Evolutionary conservation across 2,888 invertebrate species (phyloP).

Genomic region (Gryllus longicercus): DNA sequence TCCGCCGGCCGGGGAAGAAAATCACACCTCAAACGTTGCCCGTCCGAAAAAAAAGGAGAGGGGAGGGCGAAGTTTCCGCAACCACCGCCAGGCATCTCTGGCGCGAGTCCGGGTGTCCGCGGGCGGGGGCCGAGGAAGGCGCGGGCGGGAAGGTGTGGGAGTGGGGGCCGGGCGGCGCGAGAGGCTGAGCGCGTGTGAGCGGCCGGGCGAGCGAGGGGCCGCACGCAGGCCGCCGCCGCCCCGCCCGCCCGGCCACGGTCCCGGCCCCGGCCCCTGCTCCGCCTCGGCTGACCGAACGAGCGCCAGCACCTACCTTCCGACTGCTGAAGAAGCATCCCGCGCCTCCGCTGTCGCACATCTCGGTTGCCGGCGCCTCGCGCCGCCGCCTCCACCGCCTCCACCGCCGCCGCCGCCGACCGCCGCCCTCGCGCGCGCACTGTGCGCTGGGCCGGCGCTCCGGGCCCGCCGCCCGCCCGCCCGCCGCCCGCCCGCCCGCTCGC

Average conservation of each 20-base stretch:
- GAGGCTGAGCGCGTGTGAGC: not conserved
- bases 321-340: conserved; percentile 24
- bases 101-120: not conserved
- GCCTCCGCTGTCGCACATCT: conserved; percentile 24
- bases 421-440: not conserved
- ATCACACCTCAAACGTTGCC: no score
- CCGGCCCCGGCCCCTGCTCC: not conserved
- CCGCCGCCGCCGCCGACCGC: not conserved
- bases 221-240: not conserved
- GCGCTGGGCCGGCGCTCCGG: not conserved
- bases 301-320: not conserved
- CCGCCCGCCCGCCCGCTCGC: no score
- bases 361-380: not conserved
- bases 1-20: no score
- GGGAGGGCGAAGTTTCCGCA: not conserved
- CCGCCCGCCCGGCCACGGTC: not conserved
- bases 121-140: not conserved
- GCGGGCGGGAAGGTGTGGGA: conserved; percentile 1
- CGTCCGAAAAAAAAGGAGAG: not conserved
- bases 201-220: not conserved
- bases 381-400: not conserved
- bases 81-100: not conserved
- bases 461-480: conserved; percentile 11
- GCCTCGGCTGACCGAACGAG: not conserved
- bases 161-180: conserved; percentile 4